Evolutionary conservation across 2,113 vertebrate species (phyloP).

Genomic region (Oophaga pumilio): DNA sequence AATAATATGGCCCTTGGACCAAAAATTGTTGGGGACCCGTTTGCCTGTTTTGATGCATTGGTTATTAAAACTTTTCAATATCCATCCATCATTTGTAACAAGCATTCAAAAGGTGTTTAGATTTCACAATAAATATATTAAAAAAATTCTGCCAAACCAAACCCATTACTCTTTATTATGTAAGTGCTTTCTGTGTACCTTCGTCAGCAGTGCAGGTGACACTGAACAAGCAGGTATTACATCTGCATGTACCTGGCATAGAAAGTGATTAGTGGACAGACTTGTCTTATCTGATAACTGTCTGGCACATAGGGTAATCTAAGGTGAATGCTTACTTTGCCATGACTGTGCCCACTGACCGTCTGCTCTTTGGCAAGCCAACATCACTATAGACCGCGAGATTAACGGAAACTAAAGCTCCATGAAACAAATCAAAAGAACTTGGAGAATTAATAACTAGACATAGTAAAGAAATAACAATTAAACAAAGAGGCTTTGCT

Average conservation of each 20-base stretch:
- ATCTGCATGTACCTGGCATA: conserved; percentile 21
- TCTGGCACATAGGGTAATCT: conserved; percentile 17
- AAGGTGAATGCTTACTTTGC: conserved; percentile 12
- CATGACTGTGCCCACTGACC: conserved; percentile 17
- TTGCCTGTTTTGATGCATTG: too few relatives aligned
- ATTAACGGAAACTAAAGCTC: not conserved
- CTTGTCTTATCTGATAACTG: not conserved
- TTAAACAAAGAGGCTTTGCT: too few relatives aligned
- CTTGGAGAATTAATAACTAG: not conserved
- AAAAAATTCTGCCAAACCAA: not conserved
- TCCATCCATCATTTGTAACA: not conserved
- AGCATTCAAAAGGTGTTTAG: not conserved
- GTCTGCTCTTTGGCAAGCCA: conserved; percentile 17
- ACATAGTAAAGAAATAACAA: too few relatives aligned
- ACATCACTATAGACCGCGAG: not conserved
- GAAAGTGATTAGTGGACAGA: not conserved
- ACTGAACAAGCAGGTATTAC: conserved; percentile 2
- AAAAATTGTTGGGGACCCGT: too few relatives aligned
- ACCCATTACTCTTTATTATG: not conserved
- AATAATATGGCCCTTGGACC: too few relatives aligned
- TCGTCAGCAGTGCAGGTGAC: not conserved
- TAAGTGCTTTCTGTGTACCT: not conserved
- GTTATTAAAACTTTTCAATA: not conserved
- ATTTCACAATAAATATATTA: not conserved
- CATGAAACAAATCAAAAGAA: not conserved